These are phyloP conservation scores for Solenodon paradoxus DNA, from an alignment of 2,113 vertebrate species.

Conservation along the genomic window DNA sequence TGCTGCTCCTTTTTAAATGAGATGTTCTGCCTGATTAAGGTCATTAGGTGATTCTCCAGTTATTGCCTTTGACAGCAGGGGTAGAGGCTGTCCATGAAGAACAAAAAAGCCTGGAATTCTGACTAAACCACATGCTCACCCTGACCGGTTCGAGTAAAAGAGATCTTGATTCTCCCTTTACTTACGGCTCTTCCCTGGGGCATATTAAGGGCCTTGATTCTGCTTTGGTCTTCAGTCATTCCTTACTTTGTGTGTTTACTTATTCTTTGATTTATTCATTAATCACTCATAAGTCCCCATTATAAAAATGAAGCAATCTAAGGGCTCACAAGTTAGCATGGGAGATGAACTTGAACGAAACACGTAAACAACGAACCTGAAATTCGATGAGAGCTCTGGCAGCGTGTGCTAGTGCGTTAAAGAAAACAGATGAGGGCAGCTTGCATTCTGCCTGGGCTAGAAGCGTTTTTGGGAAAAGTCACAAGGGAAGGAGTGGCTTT, in stretches of 20 bases:
- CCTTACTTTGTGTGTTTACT: not conserved
- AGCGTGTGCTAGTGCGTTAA: not conserved
- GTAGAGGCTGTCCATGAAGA: not conserved
- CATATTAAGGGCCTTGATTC: not conserved
- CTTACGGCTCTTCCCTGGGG: not conserved
- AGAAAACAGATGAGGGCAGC: not conserved
- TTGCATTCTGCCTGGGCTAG: too few relatives aligned
- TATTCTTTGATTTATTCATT: not conserved
- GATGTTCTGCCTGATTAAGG: constrained; percentile 64
- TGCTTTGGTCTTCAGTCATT: not conserved
- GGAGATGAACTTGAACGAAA: not conserved
- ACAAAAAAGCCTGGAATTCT: not conserved
- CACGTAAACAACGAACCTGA: not conserved
- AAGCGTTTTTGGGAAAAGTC: not conserved
- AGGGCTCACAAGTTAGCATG: not conserved
- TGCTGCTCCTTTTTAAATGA: constrained; percentile 61
- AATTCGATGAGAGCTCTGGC: not conserved
- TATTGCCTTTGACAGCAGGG: constrained; percentile 45
- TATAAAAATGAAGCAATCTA: not conserved
- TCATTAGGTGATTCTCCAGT: constrained; percentile 42
- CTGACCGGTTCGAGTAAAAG: not conserved
- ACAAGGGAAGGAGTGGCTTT: not conserved
- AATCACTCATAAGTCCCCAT: not conserved
- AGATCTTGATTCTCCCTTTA: not conserved
- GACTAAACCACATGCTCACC: not conserved